Percentiles rank a stretch among this genome's conserved stretches.
phyloP scores from a whole-genome alignment of 2,888 invertebrate species.

The Phyllotreta striolata region DNA sequence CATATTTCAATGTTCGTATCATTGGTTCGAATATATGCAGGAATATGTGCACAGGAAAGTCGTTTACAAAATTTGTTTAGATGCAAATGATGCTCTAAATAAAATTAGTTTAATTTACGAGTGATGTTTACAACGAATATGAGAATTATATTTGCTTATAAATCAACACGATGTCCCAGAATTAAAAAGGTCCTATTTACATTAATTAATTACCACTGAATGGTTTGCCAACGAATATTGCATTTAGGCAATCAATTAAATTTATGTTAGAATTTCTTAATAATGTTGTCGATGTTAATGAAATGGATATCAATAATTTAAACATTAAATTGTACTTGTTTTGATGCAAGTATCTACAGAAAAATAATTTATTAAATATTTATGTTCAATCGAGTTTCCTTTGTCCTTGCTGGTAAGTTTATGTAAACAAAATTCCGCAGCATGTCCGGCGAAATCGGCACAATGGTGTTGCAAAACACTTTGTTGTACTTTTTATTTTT shows the following conservation, averaged over 20 bases:
- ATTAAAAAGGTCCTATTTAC: constrained; percentile 10
- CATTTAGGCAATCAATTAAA: not conserved
- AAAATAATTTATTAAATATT: constrained; percentile 8
- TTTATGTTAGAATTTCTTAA: not conserved
- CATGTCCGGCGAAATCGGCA: constrained; percentile 13
- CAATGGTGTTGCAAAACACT: constrained; percentile 19
- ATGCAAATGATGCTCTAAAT: constrained; percentile 16
- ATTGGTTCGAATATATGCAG: constrained; percentile 18
- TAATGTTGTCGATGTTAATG: not conserved
- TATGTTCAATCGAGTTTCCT: constrained; percentile 15
- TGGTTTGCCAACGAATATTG: constrained; percentile 2
- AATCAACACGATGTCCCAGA: constrained; percentile 19
- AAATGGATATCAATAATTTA: no score
- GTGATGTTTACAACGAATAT: constrained; percentile 19
- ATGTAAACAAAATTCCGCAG: constrained; percentile 15
- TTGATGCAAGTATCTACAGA: no score
- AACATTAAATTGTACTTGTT: no score
- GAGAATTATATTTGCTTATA: constrained; percentile 22
- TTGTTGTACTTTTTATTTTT: constrained; percentile 25
- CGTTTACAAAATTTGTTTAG: constrained; percentile 18
- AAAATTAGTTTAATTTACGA: constrained; percentile 25
- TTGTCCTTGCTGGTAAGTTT: constrained; percentile 12
- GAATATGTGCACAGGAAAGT: constrained; percentile 11
- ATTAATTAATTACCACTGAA: constrained; percentile 14
- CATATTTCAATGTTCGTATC: constrained; percentile 12